Evolutionary conservation across 2,797 vertebrate genomes (phyloP).

Genomic region (Steatocranus sp.): DNA sequence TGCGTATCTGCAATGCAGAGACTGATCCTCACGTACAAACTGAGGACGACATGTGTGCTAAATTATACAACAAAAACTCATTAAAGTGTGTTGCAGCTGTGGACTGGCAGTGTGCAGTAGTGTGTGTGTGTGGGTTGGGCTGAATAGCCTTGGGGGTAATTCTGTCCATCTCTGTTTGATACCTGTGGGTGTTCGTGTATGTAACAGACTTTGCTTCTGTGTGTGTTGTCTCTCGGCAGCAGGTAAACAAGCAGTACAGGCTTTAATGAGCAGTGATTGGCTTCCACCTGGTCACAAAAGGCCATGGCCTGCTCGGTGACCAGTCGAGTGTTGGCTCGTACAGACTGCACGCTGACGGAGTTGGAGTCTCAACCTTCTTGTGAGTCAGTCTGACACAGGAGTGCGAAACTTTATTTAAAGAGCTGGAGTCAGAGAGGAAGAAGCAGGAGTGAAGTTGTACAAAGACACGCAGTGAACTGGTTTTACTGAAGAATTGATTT

Average conservation of each 20-base stretch:
- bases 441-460: neutral
- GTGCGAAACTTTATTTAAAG: rapidly evolving
- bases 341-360: neutral
- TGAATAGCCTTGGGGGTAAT: neutral
- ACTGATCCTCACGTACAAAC: neutral
- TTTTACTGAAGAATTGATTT: neutral
- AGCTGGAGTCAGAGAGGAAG: neutral
- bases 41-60: neutral
- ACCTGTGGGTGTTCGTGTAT: neutral
- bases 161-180: neutral
- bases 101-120: neutral
- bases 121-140: neutral
- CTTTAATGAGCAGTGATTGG: slow-evolving; percentile 5
- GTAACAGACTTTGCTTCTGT: neutral
- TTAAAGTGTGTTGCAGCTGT: neutral
- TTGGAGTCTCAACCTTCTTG: neutral
- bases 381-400: neutral
- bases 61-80: neutral
- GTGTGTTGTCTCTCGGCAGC: neutral
- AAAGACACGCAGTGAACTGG: rapidly evolving
- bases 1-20: neutral
- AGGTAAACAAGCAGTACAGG: neutral
- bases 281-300: neutral
- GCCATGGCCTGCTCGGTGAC: neutral
- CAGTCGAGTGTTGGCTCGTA: neutral